Evolutionary conservation across 2,797 vertebrate genomes (phyloP).

Genomic region (Novumbra hubbsi): DNA sequence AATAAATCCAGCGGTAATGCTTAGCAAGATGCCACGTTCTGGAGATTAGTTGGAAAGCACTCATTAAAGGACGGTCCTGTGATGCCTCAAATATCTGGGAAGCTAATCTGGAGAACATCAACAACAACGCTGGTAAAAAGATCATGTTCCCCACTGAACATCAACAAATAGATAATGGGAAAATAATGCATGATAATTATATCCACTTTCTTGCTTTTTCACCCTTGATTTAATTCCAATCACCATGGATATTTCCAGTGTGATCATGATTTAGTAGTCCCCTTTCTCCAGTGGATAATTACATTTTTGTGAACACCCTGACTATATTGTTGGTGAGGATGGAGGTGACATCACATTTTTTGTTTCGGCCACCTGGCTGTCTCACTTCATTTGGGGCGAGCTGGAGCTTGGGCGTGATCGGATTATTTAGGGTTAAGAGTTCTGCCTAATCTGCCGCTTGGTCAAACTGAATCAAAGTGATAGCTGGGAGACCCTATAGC

Average conservation of each 20-base stretch:
- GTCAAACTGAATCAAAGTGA: constrained; percentile 43
- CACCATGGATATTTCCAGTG: neutral
- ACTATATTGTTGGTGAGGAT: neutral
- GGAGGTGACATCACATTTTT: neutral
- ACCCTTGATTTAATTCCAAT: neutral
- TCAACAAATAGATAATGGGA: constrained; percentile 2
- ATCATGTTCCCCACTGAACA: neutral
- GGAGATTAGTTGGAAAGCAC: neutral
- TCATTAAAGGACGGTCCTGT: neutral
- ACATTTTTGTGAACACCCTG: neutral
- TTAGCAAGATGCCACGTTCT: no score
- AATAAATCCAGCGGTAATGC: no score
- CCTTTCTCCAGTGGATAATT: neutral
- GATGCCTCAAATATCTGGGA: neutral
- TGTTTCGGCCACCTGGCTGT: neutral
- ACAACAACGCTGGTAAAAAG: neutral
- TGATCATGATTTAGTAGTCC: neutral
- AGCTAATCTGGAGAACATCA: constrained; percentile 4
- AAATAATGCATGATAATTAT: neutral
- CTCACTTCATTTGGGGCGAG: neutral
- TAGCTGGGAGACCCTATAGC: constrained; percentile 24
- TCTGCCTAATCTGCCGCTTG: neutral
- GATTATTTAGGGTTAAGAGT: neutral
- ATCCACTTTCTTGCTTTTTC: neutral
- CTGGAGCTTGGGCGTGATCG: neutral